phyloP scores from a whole-genome alignment of 1,140 invertebrate species.

The Aphelinus atriplicis region DNA sequence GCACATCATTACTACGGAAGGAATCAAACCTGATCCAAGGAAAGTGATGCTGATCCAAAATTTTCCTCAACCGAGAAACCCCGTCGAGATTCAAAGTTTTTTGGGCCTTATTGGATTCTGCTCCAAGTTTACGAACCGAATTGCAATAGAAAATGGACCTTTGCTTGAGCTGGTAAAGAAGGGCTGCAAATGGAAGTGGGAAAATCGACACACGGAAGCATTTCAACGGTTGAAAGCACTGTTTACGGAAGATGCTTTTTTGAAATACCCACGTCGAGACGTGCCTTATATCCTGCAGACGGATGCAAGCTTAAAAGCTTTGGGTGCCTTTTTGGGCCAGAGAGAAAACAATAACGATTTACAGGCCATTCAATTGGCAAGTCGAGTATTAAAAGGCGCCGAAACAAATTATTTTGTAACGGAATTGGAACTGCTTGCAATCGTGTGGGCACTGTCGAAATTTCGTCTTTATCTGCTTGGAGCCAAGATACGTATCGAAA shows the following conservation, averaged over 20 bases:
- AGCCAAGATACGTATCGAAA: background rate
- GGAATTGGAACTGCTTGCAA: slow-evolving; percentile 15
- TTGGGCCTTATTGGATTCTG: slow-evolving; percentile 8
- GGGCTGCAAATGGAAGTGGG: background rate
- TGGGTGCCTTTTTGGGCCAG: slow-evolving; percentile 12
- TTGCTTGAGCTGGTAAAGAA: background rate
- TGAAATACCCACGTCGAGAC: background rate
- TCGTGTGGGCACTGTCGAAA: slow-evolving; percentile 21
- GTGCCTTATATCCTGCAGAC: background rate
- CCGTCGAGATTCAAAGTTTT: slow-evolving; percentile 11
- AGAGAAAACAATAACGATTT: background rate
- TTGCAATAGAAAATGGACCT: background rate
- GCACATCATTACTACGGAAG: slow-evolving; percentile 9
- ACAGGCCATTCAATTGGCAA: background rate
- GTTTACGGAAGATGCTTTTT: background rate
- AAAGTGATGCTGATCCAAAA: slow-evolving; percentile 26
- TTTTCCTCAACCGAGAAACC: slow-evolving; percentile 25
- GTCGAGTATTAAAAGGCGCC: background rate
- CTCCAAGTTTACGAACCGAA: background rate
- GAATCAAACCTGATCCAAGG: slow-evolving; percentile 7
- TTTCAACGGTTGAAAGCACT: background rate
- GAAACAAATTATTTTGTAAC: slow-evolving; percentile 20
- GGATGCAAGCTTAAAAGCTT: slow-evolving; percentile 8
- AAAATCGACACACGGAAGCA: background rate
- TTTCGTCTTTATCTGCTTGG: slow-evolving; percentile 4